Conservation (phyloP, 2,888 invertebrate species). For the Parnassius glacialis region DNA sequence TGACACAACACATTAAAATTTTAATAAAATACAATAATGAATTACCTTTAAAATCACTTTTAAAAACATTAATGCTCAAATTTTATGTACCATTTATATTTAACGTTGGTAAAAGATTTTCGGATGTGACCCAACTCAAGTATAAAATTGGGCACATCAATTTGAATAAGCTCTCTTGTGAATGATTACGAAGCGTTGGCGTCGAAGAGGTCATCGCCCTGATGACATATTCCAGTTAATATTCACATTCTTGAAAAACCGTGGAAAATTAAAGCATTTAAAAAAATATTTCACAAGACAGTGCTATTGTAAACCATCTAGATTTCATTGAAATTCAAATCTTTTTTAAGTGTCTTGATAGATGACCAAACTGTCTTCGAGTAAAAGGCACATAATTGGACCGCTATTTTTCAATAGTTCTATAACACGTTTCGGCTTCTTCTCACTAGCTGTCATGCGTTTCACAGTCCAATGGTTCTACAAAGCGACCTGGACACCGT, state of each 20-base stretch:
- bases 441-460: slow-evolving; percentile 51
- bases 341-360: slow-evolving; percentile 29
- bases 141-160: slow-evolving; percentile 23
- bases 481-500: slow-evolving; percentile 63
- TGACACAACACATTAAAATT: slow-evolving; percentile 18
- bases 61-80: slow-evolving; percentile 1
- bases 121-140: slow-evolving; percentile 12
- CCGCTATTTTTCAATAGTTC: slow-evolving; percentile 37
- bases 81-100: slow-evolving; percentile 12
- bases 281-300: slow-evolving; percentile 12
- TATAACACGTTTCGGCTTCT: slow-evolving; percentile 35
- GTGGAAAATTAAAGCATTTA: slow-evolving; percentile 22
- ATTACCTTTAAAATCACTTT: slow-evolving; percentile 7
- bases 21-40: slow-evolving; percentile 11
- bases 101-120: slow-evolving; percentile 14
- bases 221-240: slow-evolving; percentile 9
- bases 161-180: slow-evolving; percentile 22
- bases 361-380: slow-evolving; percentile 20
- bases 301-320: slow-evolving; percentile 10
- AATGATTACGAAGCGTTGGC: slow-evolving; percentile 19
- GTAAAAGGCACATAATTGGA: slow-evolving; percentile 34
- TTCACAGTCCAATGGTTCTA: slow-evolving; percentile 58
- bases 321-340: slow-evolving; percentile 25
- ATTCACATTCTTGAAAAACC: slow-evolving; percentile 12
- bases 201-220: slow-evolving; percentile 14